Percentiles rank a stretch among this genome's conserved stretches.
These are phyloP conservation scores for Sebastes schlegelii DNA, from an alignment of 2,113 vertebrate species.

Conservation along the genomic window DNA sequence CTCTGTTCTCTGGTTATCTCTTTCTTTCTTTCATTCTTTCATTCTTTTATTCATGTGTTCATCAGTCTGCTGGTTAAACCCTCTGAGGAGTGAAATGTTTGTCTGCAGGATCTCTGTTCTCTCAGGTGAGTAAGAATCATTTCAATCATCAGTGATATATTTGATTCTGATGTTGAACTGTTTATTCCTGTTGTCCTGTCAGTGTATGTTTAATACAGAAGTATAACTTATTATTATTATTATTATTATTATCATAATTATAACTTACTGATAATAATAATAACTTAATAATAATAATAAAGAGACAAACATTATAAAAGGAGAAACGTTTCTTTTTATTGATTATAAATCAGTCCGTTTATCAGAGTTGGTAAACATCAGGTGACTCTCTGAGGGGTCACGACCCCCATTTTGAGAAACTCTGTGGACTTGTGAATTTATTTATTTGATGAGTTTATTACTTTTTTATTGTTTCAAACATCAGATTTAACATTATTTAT, in stretches of 20 bases:
- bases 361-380: constrained; percentile 1
- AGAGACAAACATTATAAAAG: background rate
- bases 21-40: background rate
- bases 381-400: background rate
- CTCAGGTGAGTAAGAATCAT: constrained; percentile 32
- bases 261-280: too few species aligned
- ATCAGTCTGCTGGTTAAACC: background rate
- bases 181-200: background rate
- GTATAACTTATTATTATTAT: too few species aligned
- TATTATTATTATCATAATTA: too few species aligned
- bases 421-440: background rate
- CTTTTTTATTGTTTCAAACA: background rate
- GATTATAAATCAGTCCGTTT: background rate
- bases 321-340: background rate
- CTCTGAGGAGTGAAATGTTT: constrained; percentile 27
- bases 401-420: background rate
- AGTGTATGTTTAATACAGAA: too few species aligned
- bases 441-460: background rate
- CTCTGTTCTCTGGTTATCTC: too few species aligned
- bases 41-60: background rate
- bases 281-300: background rate
- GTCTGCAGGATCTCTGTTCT: constrained; percentile 10
- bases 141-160: too few species aligned
- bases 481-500: background rate
- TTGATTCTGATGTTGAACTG: too few species aligned